Conservation (phyloP, 2,888 invertebrate species). For the Coleophora flavipennella region DNA sequence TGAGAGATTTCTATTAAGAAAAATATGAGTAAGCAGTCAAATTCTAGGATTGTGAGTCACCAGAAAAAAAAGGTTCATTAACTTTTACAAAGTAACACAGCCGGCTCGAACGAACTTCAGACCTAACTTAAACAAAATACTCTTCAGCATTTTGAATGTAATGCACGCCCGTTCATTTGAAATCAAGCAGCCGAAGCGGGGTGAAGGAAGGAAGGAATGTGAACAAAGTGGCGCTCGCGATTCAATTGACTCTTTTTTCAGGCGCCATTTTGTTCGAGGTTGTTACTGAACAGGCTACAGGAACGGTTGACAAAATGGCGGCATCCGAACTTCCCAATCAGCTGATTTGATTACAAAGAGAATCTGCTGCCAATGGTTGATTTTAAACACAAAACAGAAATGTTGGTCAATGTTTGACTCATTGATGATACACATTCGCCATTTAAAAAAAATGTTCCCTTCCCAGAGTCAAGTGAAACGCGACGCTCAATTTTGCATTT, state of each 20-base stretch:
- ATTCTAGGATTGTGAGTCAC: no score
- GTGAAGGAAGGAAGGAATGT: slow-evolving; percentile 31
- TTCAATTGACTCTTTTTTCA: slow-evolving; percentile 32
- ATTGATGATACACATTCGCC: slow-evolving; percentile 53
- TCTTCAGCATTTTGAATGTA: slow-evolving; percentile 34
- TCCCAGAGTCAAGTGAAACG: slow-evolving; percentile 28
- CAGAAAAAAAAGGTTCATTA: no score
- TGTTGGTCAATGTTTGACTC: slow-evolving; percentile 50
- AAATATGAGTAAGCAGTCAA: no score
- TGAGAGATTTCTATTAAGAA: no score
- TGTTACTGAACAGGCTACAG: slow-evolving; percentile 10
- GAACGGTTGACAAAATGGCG: slow-evolving; percentile 37
- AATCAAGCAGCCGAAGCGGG: slow-evolving; percentile 31
- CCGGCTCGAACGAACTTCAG: slow-evolving; percentile 31
- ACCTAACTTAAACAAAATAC: slow-evolving; percentile 37
- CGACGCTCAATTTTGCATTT: slow-evolving; percentile 42
- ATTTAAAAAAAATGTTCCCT: slow-evolving; percentile 31
- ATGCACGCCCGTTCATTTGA: slow-evolving; percentile 16
- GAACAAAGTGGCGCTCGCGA: slow-evolving; percentile 24
- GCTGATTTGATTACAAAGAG: slow-evolving; percentile 49
- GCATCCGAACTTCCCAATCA: slow-evolving; percentile 57
- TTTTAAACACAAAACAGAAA: slow-evolving; percentile 41
- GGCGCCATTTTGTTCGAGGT: slow-evolving; percentile 50
- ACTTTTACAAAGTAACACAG: slow-evolving; percentile 1
- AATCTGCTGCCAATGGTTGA: slow-evolving; percentile 51